Evolutionary conservation across 2,888 invertebrate genomes (phyloP).

Genomic region (Netelia inedita): DNA sequence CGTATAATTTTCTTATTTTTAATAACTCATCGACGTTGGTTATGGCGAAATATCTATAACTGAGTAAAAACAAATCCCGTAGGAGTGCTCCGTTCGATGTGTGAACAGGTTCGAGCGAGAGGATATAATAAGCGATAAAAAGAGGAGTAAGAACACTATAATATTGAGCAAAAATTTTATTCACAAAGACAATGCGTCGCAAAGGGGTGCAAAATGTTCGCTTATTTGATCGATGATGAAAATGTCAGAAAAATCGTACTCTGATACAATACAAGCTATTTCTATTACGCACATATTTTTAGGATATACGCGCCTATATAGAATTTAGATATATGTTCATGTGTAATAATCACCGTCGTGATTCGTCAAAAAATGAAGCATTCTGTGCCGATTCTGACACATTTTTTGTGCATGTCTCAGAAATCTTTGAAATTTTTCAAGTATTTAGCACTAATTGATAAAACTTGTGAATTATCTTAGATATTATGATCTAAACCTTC

Average conservation of each 20-base stretch:
- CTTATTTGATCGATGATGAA: constrained; percentile 32
- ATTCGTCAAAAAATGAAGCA: constrained; percentile 2
- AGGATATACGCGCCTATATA: constrained; percentile 60
- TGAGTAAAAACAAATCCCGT: constrained; percentile 70
- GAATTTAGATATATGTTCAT: constrained; percentile 64
- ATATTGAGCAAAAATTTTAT: constrained; percentile 61
- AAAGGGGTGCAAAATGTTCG: constrained; percentile 63
- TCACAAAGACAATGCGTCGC: constrained; percentile 61
- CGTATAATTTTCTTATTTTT: constrained; percentile 47
- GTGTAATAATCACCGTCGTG: constrained; percentile 55
- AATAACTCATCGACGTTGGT: constrained; percentile 37
- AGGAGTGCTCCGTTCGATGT: constrained; percentile 73
- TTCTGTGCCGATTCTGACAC: too few relatives aligned
- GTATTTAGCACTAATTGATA: too few relatives aligned
- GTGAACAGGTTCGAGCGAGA: constrained; percentile 72
- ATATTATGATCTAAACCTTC: too few relatives aligned
- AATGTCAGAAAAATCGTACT: constrained; percentile 27
- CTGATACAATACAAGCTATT: constrained; percentile 46
- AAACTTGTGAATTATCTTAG: too few relatives aligned
- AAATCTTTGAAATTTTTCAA: too few relatives aligned
- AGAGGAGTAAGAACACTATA: constrained; percentile 72
- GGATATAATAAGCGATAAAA: constrained; percentile 72
- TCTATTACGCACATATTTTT: constrained; percentile 56
- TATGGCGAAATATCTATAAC: constrained; percentile 58
- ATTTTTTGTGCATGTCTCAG: too few relatives aligned